Base-by-base conservation (phyloP, 2,113 vertebrate species). In the Ivindomyrus marchei region DNA sequence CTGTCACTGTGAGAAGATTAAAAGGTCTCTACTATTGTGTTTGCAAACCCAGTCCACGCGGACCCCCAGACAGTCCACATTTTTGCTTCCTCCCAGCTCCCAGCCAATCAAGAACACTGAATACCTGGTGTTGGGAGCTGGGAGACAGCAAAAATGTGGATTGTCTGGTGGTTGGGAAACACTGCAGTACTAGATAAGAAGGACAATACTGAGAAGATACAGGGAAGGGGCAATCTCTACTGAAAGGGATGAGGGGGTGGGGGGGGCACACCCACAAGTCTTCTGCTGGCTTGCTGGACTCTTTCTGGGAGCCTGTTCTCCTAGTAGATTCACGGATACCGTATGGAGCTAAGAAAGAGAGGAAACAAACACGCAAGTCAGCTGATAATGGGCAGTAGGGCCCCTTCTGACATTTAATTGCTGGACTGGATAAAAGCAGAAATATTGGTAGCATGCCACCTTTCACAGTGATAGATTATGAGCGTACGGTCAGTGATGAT, bases 291-390 rank as follows among this genome's bases (percentile, higher is more conserved):
- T 96, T 98, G 3, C 92, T 90, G 10, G 94, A 91, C 91, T 98
- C 97, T 93, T 97, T 98, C 91, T 97, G 96, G 42, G 98, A 98
- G 11, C 97, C 98, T 1, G 95, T 98, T 96, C 95, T 98, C 91
- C 98, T 97, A 52, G 98, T 99, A 83, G 98, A 98, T 94, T 99
- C 98, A 91, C 98, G 96, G 92, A 99, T 97, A 52, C 98, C 98
- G 50, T 99, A 99, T 0, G 98, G 98, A 91, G 98, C 98, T 99
- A 91, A 1, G 80, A 87, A 21, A 45, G 24, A 86, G 84, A 62
- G 58, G 80, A 49, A 24, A 1, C 58, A 87, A 17, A 86, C 74
- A 9, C 4, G 2, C 49, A 87, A 11, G 21, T 89, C 19, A 92
- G 45, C 70, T 27, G 49, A 21, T 56, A 21, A 56, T 56, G 53